These are phyloP conservation scores for Lithobates sylvaticus DNA, from an alignment of 2,797 vertebrate species.

Conservation along the genomic window DNA sequence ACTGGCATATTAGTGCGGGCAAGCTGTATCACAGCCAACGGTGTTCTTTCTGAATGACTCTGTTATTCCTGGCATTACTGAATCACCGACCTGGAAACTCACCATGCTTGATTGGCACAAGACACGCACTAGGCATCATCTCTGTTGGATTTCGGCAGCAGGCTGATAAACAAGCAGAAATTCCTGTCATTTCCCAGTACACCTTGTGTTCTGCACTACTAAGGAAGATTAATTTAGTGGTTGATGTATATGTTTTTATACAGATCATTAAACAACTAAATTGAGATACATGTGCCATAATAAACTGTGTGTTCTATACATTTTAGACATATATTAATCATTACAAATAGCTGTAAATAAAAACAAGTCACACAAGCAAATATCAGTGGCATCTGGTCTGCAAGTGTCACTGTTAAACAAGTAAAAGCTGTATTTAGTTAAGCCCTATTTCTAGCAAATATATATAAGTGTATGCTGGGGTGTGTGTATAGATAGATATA, in stretches of 20 bases:
- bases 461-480: too few species aligned
- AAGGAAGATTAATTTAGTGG: slow-evolving; percentile 7
- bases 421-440: too few species aligned
- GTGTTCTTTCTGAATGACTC: slow-evolving; percentile 56
- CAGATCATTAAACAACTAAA: neutral
- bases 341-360: neutral
- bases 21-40: slow-evolving; percentile 45
- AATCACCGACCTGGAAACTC: slow-evolving; percentile 48
- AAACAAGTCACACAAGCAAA: neutral
- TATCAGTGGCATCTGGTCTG: neutral
- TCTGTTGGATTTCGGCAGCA: slow-evolving; percentile 28
- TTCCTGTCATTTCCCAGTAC: slow-evolving; percentile 18
- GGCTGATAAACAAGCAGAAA: slow-evolving; percentile 26
- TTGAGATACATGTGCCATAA: neutral
- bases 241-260: neutral
- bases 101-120: slow-evolving; percentile 54
- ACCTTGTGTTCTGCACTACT: neutral
- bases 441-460: too few species aligned
- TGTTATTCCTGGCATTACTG: slow-evolving; percentile 57
- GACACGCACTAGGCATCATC: slow-evolving; percentile 30
- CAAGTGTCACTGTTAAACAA: neutral
- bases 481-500: too few species aligned
- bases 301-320: neutral
- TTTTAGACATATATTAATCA: neutral
- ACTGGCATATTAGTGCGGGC: slow-evolving; percentile 48